Base-by-base conservation (phyloP, 2,888 invertebrate genomes). In the Syrista parreyssii region DNA sequence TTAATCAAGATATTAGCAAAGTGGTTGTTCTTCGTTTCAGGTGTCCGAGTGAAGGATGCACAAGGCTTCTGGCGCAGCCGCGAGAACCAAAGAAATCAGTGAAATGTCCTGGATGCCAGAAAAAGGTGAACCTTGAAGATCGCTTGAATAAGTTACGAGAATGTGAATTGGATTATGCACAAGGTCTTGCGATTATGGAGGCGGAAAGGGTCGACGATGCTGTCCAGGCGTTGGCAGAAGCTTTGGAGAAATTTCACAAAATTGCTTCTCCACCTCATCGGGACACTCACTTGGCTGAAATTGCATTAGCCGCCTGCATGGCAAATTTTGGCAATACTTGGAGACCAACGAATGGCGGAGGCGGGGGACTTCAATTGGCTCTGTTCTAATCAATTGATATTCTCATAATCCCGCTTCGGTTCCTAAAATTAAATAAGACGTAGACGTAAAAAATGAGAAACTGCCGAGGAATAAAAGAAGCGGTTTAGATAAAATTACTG, bases 211-310 rank as follows among this genome's bases (percentile, higher is more conserved):
- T 92, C 0, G 87, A 90, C 23, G 93, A 94, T 78, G 96, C 96
- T 0, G 93, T 93, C 23, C 86, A 90, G 3, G 87, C 92, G 0
- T 92, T 96, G 34, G 92, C 93, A 76, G 90, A 92, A 31, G 95
- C 94, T 0, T 92, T 96, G 11, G 94, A 94, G 84, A 86, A 90
- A 75, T 96, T 94, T 91, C 93, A 95, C 85, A 92, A 93, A 77
- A 91, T 94, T 34, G 95, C 94, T 0, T 91, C 92, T 0, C 92
- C 95, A 0, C 96, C 96, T 0, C 94, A 96, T 82, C 93, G 93
- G 72, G 94, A 94, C 79, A 95, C 95, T 0, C 93, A 95, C 74
- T 90, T 95, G 36, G 95, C 95, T 0, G 95, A 96, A 89, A 95
- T 96, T 86, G 93, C 95, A 0, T 90, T 96, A 68, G 92, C 95